Base-by-base conservation (phyloP, 2,113 vertebrate species). In the Athene noctua region DNA sequence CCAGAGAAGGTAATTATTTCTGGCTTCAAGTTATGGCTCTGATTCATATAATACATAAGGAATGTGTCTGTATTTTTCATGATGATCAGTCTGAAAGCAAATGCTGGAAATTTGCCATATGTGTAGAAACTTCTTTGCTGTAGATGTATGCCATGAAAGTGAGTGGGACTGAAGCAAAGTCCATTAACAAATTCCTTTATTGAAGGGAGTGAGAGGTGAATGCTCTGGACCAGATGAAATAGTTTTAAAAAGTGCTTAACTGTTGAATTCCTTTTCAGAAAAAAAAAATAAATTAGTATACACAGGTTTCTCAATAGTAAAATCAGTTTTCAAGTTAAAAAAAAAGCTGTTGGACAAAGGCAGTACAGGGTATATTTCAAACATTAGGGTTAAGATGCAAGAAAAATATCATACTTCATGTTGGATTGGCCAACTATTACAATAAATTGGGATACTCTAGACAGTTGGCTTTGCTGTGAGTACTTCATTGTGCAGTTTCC, bases 11-110 rank as follows among this genome's bases (percentile, higher is more conserved):
- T 88, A 86, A 79, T 96, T 94, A 93, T 86, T 94, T 93, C 80
- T 91, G 79, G 67, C 74, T 88, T 90, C 58, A 47, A 83, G 47
- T 86, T 93, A 84, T 36, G 52, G 85, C 75, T 96, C 47, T 72
- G 80, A 59, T 88, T 94, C 61, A 57, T 88, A 36, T 44, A 90
- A 86, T 97, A 90, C 92, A 96, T 90, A 92, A 90, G 58, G 82
- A 92, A 90, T 90, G 92, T 85, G 70, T 68, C 88, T 96, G 30
- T 92, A 44, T 95, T 93, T 96, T 91, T 93, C 58, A 46, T 73
- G 88, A 88, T 92, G 87, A 95, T 77, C 68, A 72, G 80, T 40
- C 73, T 95, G 86, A 88, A 94, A 95, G 80, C 49, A 81, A 87
- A 75, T 85, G 83, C 86, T 96, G 92, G 92, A 81, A 90, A 73